Conservation (phyloP, 2,797 vertebrate species). For the Nasua narica region DNA sequence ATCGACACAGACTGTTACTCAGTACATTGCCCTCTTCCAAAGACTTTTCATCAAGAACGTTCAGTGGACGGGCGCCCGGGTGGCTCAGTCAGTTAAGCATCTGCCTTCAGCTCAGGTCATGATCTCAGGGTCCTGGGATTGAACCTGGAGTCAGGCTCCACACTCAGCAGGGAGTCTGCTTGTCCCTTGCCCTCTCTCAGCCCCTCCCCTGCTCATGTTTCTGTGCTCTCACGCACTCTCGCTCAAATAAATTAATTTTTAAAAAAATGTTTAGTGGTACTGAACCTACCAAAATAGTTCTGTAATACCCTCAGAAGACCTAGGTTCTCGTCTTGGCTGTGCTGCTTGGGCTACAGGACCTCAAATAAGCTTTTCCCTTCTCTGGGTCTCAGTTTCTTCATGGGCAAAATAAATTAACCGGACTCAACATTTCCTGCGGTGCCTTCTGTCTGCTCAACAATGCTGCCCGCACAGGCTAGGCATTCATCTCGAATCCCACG, state of each 20-base stretch:
- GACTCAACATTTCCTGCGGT: background rate
- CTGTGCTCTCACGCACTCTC: background rate
- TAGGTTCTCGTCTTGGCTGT: background rate
- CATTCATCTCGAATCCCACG: background rate
- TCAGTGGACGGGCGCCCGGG: too few relatives aligned
- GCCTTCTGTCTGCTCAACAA: background rate
- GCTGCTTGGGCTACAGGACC: background rate
- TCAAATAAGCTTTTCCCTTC: background rate
- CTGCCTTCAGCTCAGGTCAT: background rate
- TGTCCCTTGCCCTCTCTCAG: background rate
- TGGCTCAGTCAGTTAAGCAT: background rate
- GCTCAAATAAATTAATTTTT: background rate
- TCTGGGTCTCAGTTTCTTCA: background rate
- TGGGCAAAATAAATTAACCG: background rate
- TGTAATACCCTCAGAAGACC: background rate
- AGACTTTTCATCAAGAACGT: background rate
- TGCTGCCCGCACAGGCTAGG: background rate
- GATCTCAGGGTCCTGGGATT: background rate
- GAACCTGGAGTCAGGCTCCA: background rate
- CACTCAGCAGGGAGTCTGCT: background rate
- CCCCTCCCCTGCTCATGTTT: background rate
- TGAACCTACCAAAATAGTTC: background rate
- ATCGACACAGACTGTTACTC: background rate
- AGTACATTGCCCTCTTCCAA: background rate
- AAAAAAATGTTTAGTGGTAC: background rate